Evolutionary conservation across 2,797 vertebrate genomes (phyloP).

Genomic region (Centropyge bicolor): DNA sequence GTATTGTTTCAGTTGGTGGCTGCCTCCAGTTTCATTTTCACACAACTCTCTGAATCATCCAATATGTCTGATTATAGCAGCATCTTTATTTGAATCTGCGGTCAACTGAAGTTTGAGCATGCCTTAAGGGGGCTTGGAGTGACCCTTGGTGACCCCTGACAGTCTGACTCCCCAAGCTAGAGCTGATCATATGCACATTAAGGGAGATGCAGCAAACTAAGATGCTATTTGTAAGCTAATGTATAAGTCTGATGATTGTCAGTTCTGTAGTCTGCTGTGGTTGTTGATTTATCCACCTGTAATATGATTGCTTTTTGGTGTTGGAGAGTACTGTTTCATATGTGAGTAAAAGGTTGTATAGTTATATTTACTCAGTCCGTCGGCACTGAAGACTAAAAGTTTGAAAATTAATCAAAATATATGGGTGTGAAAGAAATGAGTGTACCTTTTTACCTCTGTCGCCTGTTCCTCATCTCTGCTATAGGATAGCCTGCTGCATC

Average conservation of each 20-base stretch:
- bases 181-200: background rate
- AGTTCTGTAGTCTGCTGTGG: background rate
- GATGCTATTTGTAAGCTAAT: background rate
- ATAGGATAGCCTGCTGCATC: background rate
- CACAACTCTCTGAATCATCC: conserved; percentile 10
- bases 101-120: conserved; percentile 1
- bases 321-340: too few species aligned
- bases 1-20: background rate
- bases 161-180: background rate
- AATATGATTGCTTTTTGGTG: background rate
- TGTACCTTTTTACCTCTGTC: background rate
- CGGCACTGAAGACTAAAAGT: background rate
- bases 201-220: background rate
- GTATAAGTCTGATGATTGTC: background rate
- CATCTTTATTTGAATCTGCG: background rate
- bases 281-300: background rate
- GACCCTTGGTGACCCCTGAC: conserved; percentile 2
- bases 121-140: background rate
- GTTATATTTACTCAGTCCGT: background rate
- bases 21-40: conserved; percentile 9
- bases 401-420: background rate
- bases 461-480: background rate
- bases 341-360: too few species aligned
- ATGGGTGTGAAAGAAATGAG: background rate
- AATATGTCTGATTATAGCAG: background rate